Evolutionary conservation across 1,140 invertebrate genomes (phyloP).

Genomic region (Hypsibius dujardini): DNA sequence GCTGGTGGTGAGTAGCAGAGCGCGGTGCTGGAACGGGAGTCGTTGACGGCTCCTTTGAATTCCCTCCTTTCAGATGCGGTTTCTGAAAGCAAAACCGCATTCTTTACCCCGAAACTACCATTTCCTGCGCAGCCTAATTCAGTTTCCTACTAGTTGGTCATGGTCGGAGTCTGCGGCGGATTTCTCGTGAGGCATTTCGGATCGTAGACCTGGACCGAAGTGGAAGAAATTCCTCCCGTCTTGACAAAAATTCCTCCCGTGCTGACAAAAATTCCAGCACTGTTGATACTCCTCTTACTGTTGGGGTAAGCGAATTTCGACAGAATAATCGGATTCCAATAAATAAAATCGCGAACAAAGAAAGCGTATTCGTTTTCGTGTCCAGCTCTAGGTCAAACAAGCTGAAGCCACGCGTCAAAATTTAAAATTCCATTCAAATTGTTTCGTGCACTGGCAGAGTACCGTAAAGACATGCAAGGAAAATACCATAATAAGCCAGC

Average conservation of each 20-base stretch:
- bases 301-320: background rate
- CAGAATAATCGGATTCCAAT: background rate
- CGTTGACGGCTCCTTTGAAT: background rate
- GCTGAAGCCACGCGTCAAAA: background rate
- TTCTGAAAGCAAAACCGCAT: background rate
- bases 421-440: no score
- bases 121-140: background rate
- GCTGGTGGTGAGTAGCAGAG: background rate
- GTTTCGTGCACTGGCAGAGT: no score
- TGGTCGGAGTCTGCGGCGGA: background rate
- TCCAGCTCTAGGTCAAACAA: background rate
- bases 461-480: no score
- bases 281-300: background rate
- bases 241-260: background rate
- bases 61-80: background rate
- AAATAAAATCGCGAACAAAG: background rate
- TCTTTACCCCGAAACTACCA: background rate
- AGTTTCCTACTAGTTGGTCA: background rate
- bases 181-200: background rate
- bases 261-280: background rate
- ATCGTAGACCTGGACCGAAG: background rate
- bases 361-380: background rate
- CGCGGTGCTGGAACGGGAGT: background rate
- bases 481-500: no score
- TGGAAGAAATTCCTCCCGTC: background rate